phyloP scores from a whole-genome alignment of 2,888 invertebrate genomes.

The Acleris holmiana region DNA sequence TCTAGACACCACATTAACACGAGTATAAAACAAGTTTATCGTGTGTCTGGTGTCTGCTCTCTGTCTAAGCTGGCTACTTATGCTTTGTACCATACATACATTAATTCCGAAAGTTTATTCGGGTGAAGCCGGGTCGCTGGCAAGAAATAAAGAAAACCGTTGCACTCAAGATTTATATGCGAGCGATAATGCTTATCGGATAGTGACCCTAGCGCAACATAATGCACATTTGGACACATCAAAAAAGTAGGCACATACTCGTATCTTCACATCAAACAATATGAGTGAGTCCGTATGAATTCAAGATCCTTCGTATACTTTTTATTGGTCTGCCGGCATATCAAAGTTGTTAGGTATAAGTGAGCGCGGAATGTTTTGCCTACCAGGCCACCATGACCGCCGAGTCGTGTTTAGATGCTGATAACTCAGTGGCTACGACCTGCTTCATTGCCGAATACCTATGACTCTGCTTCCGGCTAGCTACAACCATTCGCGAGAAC shows the following conservation, averaged over 20 bases:
- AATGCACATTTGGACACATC: conserved; percentile 14
- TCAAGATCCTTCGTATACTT: conserved; percentile 26
- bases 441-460: conserved; percentile 68
- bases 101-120: not conserved
- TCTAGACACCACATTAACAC: too few species aligned
- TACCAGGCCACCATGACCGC: conserved; percentile 68
- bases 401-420: conserved; percentile 67
- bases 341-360: conserved; percentile 66
- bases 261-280: conserved; percentile 4
- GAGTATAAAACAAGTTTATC: too few species aligned
- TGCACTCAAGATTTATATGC: conserved; percentile 50
- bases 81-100: too few species aligned
- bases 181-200: conserved; percentile 47
- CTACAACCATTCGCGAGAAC: conserved; percentile 52
- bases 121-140: not conserved
- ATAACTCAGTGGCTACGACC: conserved; percentile 67
- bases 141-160: conserved; percentile 22
- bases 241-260: conserved; percentile 2
- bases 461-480: conserved; percentile 68
- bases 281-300: not conserved
- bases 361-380: conserved; percentile 45
- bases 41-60: too few species aligned
- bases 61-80: too few species aligned
- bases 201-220: conserved; percentile 13
- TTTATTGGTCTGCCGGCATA: conserved; percentile 68